Conservation (phyloP, 2,797 vertebrate species). For the Tadarida brasiliensis region DNA sequence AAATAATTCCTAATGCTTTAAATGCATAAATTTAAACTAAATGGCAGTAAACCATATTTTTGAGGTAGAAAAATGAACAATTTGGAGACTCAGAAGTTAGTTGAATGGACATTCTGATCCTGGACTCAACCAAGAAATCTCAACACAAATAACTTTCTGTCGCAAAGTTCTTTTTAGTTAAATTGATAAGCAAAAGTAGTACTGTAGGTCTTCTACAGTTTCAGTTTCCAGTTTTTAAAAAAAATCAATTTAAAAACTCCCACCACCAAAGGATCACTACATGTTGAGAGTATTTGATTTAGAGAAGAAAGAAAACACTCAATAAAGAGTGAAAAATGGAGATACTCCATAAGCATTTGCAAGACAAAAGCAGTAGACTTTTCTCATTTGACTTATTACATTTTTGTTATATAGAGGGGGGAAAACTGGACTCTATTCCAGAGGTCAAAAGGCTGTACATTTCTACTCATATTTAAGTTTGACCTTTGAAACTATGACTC, state of each 20-base stretch:
- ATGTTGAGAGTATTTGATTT: not conserved
- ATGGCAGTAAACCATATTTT: not conserved
- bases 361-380: not conserved
- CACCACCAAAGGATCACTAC: not conserved
- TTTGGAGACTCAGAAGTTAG: conserved; percentile 17
- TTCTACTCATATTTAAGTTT: conserved; percentile 58
- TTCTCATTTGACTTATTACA: conserved; percentile 15
- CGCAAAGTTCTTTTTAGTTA: conserved; percentile 1
- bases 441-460: not conserved
- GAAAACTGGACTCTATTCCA: not conserved
- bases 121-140: not conserved
- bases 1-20: not conserved
- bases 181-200: not conserved
- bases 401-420: not conserved
- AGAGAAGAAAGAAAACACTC: not conserved
- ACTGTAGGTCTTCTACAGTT: not conserved
- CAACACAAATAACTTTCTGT: not conserved
- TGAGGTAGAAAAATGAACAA: not conserved
- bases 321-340: not conserved
- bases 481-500: conserved; percentile 68
- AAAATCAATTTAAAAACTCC: not conserved
- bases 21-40: not conserved
- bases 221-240: not conserved
- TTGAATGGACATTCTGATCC: conserved; percentile 5
- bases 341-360: not conserved